phyloP scores from a whole-genome alignment of 2,797 vertebrate species.

The Sebastolobus altivelis region DNA sequence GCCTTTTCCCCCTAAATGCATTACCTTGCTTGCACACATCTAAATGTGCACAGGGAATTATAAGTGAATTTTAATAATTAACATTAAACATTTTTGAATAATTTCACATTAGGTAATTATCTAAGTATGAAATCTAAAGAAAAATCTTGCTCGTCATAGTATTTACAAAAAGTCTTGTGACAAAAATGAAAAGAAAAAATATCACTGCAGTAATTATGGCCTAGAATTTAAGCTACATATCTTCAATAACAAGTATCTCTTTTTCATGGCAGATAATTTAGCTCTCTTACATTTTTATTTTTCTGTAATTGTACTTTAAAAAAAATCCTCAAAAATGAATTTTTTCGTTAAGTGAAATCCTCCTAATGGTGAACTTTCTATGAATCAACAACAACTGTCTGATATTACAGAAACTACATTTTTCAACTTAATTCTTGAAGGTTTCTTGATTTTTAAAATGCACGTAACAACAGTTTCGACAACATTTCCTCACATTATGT shows the following conservation, averaged over 20 bases:
- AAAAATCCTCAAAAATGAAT: neutral
- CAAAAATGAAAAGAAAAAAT: neutral
- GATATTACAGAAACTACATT: constrained; percentile 5
- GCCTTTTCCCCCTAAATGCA: neutral
- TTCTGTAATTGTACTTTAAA: neutral
- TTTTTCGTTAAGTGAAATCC: neutral
- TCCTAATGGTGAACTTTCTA: neutral
- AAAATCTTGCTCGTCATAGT: neutral
- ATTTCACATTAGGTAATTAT: neutral
- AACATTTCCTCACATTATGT: neutral
- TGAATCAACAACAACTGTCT: neutral
- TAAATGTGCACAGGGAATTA: neutral
- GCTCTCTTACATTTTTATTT: neutral
- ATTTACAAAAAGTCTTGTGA: neutral
- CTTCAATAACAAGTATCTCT: neutral
- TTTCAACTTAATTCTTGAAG: neutral
- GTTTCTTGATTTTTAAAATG: constrained; percentile 5
- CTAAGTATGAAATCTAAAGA: neutral
- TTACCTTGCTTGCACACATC: neutral
- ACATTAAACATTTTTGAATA: neutral
- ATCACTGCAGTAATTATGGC: too few relatives aligned
- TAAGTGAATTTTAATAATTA: neutral
- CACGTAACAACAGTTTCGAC: neutral
- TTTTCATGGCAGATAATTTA: neutral
- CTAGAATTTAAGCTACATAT: neutral